These are phyloP conservation scores for Sarcophaga caerulescens DNA, from an alignment of 2,888 invertebrate species.

Conservation along the genomic window DNA sequence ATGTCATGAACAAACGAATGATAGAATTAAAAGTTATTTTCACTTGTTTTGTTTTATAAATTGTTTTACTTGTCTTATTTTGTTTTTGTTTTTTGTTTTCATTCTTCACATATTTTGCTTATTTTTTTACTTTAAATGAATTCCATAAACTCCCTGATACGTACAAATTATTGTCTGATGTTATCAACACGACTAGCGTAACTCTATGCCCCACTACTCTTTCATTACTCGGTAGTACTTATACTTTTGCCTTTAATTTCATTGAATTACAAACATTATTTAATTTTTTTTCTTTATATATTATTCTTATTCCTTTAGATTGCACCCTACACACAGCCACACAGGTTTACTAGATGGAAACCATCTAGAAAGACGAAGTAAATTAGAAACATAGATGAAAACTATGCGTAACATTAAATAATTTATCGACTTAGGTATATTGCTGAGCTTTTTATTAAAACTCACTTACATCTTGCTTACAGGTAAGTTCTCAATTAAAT, in stretches of 20 bases:
- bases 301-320: constrained; percentile 15
- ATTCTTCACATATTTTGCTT: not conserved
- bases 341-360: not conserved
- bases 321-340: not conserved
- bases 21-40: constrained; percentile 47
- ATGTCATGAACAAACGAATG: constrained; percentile 47
- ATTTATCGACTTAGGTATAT: no score
- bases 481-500: no score
- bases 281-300: constrained; percentile 1
- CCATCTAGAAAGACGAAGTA: not conserved
- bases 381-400: no score
- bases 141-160: constrained; percentile 1
- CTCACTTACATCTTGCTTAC: no score
- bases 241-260: not conserved
- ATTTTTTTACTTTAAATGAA: constrained; percentile 7
- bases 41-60: not conserved
- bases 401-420: no score
- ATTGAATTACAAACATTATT: constrained; percentile 13
- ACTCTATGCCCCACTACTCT: no score
- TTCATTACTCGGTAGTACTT: not conserved
- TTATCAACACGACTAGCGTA: no score
- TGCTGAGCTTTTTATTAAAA: no score
- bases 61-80: not conserved
- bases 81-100: not conserved
- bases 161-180: not conserved